phyloP scores from a whole-genome alignment of 2,888 invertebrate species.

The Pocota personata region DNA sequence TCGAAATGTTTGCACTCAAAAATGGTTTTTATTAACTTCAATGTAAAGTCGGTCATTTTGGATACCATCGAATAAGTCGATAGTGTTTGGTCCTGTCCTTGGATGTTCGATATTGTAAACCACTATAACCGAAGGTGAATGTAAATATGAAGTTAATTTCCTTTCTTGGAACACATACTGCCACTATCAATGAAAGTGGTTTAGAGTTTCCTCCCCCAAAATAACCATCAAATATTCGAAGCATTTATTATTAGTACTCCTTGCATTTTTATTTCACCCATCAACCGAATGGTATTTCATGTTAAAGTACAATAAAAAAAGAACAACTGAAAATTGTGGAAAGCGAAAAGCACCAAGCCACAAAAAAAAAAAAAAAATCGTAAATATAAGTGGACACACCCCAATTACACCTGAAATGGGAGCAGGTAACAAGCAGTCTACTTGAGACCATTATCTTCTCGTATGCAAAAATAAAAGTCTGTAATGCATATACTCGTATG shows the following conservation, averaged over 20 bases:
- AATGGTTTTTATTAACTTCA: no score
- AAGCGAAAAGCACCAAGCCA: not conserved
- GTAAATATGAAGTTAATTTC: no score
- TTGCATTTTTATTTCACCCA: constrained; percentile 2
- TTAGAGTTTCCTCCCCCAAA: not conserved
- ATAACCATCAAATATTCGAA: constrained; percentile 27
- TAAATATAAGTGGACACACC: constrained; percentile 66
- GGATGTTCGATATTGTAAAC: no score
- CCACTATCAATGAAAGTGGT: not conserved
- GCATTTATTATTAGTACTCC: constrained; percentile 24
- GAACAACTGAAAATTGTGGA: constrained; percentile 17
- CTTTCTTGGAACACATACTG: constrained; percentile 13
- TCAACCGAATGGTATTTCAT: constrained; percentile 40
- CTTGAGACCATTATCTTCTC: not conserved
- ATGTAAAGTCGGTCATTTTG: no score
- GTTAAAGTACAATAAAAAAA: constrained; percentile 34
- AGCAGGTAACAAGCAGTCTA: constrained; percentile 2
- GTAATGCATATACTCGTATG: constrained; percentile 35
- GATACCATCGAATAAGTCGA: no score
- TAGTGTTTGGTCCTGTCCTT: no score
- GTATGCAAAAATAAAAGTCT: constrained; percentile 46
- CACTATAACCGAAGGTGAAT: no score
- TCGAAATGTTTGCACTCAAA: no score
- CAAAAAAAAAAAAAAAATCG: constrained; percentile 24
- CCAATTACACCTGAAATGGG: constrained; percentile 64